Base-by-base conservation (phyloP, 2,797 vertebrate species). In the Pipistrellus pipistrellus region DNA sequence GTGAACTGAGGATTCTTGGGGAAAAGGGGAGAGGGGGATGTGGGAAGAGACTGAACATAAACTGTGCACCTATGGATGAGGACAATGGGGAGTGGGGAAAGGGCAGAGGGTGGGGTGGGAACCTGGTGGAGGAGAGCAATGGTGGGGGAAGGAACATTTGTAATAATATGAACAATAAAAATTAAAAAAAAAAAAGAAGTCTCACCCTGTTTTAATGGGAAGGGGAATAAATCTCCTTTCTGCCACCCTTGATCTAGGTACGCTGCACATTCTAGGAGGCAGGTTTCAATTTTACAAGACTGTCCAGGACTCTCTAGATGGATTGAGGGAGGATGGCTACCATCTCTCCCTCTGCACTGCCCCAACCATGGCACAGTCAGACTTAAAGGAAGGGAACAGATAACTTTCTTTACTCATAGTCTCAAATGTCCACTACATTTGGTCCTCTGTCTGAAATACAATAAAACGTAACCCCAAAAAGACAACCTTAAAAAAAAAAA, bases 391-490 rank as follows among this genome's bases (percentile, higher is more conserved):
- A 86, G 55, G 46, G 38, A 68, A 62, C 32, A 53, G 51, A 71
- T 2, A 69, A 46, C 30, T 38, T 66, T 78, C 21, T 38, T 66
- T 86, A 9, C 13, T 44, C 68, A 44, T 35, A 77, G 7, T 59
- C 71, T 87, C 46, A 77, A 17, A 77, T 17, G 62, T 35, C 81
- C 17, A 77, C 27, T 72, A 55, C 66, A 30, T 23, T 51, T 59
- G 15, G 57, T 68, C 30, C 59, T 93, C 25, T 89, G 23, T 75
- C 38, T 71, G 64, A 85, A 93, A 68, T 55, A 91, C 12, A 81
- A 68, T 77, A 93, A 88, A 90, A 88, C 8, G 41, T 69, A 84
- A 88, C 57, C 20, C 64, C 51, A 83, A 91, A 78, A 75, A 18
- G 89, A 80, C 1, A 86, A 20, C 27, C 23, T 48, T 9, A n/a